Evolutionary conservation across 2,113 vertebrate genomes (phyloP).

Genomic region (Xiphias gladius): DNA sequence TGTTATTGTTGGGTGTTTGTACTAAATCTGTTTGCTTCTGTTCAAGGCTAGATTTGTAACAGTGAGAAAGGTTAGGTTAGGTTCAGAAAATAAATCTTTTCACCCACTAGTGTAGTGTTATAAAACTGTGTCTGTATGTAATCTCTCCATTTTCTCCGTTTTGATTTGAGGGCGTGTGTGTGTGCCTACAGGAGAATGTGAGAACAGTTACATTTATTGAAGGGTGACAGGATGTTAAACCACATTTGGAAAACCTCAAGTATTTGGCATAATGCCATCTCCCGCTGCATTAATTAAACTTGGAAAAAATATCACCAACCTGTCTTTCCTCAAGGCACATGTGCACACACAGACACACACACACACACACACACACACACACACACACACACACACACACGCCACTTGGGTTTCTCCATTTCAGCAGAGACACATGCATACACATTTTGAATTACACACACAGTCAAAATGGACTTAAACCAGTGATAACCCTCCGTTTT

Average conservation of each 20-base stretch:
- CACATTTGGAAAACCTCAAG: constrained; percentile 54
- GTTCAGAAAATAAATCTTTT: constrained; percentile 9
- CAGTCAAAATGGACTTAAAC: constrained; percentile 32
- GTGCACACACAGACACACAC: too few relatives aligned
- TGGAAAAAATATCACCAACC: constrained; percentile 52
- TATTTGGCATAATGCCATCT: constrained; percentile 41
- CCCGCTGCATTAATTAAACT: constrained; percentile 66
- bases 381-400: constrained; percentile 10
- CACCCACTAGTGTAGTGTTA: not conserved
- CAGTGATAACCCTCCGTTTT: constrained; percentile 26
- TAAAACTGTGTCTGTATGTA: constrained; percentile 10
- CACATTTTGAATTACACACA: constrained; percentile 13
- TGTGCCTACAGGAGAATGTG: constrained; percentile 8
- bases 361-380: constrained; percentile 15
- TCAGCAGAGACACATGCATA: not conserved
- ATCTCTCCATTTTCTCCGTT: constrained; percentile 22
- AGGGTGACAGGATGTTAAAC: constrained; percentile 64
- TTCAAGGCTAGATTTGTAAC: constrained; percentile 11
- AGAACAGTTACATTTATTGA: constrained; percentile 52
- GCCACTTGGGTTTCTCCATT: constrained; percentile 25
- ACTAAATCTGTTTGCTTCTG: not conserved
- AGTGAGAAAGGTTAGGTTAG: not conserved
- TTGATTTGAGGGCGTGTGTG: constrained; percentile 35
- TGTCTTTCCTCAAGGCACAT: constrained; percentile 46
- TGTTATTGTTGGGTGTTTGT: constrained; percentile 5